Percentiles rank a stretch among this genome's conserved stretches.
Conservation (phyloP, 2,113 vertebrate species). For the Gallinago paraguaiae region DNA sequence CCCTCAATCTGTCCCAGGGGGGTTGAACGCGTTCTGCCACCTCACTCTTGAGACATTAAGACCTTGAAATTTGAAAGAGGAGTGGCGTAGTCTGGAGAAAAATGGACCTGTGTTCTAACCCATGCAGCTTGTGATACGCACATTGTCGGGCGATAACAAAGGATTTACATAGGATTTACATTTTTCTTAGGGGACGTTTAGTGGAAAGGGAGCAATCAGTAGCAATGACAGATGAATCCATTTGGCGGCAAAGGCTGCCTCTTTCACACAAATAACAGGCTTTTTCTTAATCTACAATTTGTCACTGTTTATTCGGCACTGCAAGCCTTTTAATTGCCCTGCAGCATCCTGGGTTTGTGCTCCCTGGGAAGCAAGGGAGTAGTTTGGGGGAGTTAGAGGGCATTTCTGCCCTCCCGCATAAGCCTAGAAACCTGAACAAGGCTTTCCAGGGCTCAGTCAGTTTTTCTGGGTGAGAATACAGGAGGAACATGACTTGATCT, state of each 20-base stretch:
- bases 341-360: constrained; percentile 2
- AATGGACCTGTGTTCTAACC: constrained; percentile 59
- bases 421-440: background rate
- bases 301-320: constrained; percentile 58
- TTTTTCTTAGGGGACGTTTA: constrained; percentile 66
- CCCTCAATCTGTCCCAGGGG: background rate
- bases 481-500: background rate
- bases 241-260: constrained; percentile 56
- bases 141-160: constrained; percentile 62
- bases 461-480: background rate
- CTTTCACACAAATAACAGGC: constrained; percentile 69
- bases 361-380: background rate
- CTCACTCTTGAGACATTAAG: constrained; percentile 55
- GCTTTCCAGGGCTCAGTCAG: background rate
- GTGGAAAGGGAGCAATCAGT: constrained; percentile 59
- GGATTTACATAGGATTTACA: constrained; percentile 71
- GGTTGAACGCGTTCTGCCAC: background rate
- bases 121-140: constrained; percentile 49
- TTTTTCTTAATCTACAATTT: constrained; percentile 72
- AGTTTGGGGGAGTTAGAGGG: constrained; percentile 30
- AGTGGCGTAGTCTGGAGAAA: constrained; percentile 50
- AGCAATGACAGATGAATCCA: constrained; percentile 65
- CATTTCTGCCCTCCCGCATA: background rate
- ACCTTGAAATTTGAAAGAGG: constrained; percentile 69
- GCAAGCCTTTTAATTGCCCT: constrained; percentile 61